Conservation (phyloP, 2,113 vertebrate species). For the Mesoclemmys tuberculata region DNA sequence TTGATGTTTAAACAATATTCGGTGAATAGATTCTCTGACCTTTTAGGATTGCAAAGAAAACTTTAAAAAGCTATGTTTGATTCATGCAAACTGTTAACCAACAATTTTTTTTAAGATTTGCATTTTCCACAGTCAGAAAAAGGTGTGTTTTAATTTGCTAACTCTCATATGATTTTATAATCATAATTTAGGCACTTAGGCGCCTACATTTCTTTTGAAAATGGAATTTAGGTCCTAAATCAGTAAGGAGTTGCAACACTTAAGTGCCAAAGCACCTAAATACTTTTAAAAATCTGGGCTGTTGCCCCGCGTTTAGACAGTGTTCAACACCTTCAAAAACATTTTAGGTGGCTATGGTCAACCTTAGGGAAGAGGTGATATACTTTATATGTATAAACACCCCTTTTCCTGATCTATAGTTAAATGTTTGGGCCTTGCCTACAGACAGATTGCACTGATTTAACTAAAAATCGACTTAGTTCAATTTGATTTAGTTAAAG, state of each 20-base stretch:
- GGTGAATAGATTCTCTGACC: background rate
- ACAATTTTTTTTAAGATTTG: background rate
- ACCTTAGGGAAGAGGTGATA: background rate
- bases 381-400: too few relatives aligned
- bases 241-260: too few relatives aligned
- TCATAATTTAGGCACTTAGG: too few relatives aligned
- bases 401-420: too few relatives aligned
- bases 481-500: background rate
- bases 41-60: background rate
- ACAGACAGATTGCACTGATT: background rate
- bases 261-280: too few relatives aligned
- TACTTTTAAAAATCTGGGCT: too few relatives aligned
- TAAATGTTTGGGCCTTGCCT: too few relatives aligned
- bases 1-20: background rate
- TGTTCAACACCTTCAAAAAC: background rate
- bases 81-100: background rate
- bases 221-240: too few relatives aligned
- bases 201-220: too few relatives aligned
- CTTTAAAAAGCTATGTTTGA: background rate
- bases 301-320: background rate
- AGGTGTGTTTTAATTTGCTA: too few relatives aligned
- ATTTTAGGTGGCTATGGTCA: background rate
- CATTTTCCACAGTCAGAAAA: background rate
- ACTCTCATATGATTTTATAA: too few relatives aligned
- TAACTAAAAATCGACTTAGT: background rate